Evolutionary conservation across 1,140 invertebrate genomes (phyloP).

Genomic region (Lordiphosa mommai): DNA sequence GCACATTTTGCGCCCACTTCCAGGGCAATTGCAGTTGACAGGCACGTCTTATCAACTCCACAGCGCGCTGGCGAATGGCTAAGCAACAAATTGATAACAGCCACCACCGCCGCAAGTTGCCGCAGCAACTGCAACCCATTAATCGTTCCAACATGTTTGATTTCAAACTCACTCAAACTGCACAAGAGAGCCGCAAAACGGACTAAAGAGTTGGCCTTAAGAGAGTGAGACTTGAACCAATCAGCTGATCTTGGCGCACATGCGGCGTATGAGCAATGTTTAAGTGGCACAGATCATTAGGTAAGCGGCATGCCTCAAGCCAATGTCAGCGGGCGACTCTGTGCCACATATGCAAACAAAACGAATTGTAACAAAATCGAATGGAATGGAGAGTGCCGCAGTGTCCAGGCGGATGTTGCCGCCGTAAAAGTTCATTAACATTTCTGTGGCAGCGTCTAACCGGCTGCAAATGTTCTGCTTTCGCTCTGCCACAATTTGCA

Average conservation of each 20-base stretch:
- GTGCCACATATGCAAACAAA: conserved; percentile 5
- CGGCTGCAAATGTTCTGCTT: conserved; percentile 60
- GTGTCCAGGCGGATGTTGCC: conserved; percentile 33
- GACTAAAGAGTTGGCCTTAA: not conserved
- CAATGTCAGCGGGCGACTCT: not conserved
- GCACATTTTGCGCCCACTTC: not conserved
- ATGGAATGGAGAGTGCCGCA: conserved; percentile 25
- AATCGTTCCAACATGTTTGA: conserved; percentile 53
- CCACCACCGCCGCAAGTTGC: not conserved
- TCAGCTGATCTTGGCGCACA: conserved; percentile 33
- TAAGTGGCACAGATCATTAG: conserved; percentile 16
- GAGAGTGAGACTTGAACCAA: conserved; percentile 8
- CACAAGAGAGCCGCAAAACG: not conserved
- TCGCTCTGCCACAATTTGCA: conserved; percentile 45
- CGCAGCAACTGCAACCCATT: conserved; percentile 11
- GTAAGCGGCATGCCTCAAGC: conserved; percentile 5
- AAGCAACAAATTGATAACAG: conserved; percentile 42
- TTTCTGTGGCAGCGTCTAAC: conserved; percentile 8
- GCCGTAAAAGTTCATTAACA: conserved; percentile 53
- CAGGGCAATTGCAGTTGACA: not conserved
- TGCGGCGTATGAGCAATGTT: conserved; percentile 28
- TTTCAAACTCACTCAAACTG: conserved; percentile 24
- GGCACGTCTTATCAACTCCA: conserved; percentile 34
- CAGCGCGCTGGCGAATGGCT: conserved; percentile 33
- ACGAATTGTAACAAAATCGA: not conserved